Evolutionary conservation across 2,113 vertebrate genomes (phyloP).

Genomic region (Gambusia holbrooki): DNA sequence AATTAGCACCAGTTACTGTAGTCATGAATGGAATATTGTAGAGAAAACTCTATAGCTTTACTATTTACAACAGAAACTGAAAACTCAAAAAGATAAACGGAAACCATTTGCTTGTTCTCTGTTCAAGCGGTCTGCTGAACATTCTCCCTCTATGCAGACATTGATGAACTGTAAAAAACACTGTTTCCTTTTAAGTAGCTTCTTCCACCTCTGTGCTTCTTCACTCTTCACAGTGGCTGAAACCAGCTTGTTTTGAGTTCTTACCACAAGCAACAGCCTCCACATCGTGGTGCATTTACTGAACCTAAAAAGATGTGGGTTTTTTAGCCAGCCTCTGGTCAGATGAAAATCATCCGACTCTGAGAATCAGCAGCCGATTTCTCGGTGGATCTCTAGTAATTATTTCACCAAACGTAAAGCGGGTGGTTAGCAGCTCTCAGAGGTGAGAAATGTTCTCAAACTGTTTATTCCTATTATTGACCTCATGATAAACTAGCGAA

Average conservation of each 20-base stretch:
- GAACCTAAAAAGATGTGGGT: no score
- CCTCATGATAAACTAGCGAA: not conserved
- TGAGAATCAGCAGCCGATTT: no score
- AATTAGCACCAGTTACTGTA: not conserved
- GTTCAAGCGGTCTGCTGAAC: no score
- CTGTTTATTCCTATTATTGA: not conserved
- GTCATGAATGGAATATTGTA: not conserved
- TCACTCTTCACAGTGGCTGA: not conserved
- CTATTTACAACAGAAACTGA: not conserved
- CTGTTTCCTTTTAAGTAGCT: not conserved
- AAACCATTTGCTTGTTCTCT: no score
- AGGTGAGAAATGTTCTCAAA: conserved; percentile 4
- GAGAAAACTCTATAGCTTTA: not conserved
- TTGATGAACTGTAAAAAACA: no score
- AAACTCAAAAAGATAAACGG: no score
- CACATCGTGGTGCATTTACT: not conserved
- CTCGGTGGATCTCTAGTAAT: no score
- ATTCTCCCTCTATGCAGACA: not conserved
- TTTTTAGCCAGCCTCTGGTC: no score
- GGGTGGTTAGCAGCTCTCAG: not conserved
- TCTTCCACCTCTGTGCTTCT: not conserved
- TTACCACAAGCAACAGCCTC: not conserved
- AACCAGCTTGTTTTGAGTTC: not conserved
- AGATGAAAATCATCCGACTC: no score
- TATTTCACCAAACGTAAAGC: not conserved